Percentiles rank a stretch among this genome's conserved stretches.
Conservation (phyloP, 2,888 invertebrate species). For the Drosophila testacea region DNA sequence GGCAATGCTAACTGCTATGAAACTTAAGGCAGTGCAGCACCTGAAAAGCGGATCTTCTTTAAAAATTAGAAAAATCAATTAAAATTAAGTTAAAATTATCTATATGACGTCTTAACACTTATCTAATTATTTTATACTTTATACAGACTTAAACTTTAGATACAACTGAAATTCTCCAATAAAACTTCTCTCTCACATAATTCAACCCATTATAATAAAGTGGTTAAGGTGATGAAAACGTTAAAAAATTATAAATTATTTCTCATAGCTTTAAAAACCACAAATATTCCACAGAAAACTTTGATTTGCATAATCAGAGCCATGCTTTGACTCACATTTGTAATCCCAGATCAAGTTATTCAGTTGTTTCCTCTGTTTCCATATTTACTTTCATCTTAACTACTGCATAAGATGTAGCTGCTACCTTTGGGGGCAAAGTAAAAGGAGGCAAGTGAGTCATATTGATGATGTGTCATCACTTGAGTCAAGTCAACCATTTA, state of each 20-base stretch:
- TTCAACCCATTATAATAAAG: neutral
- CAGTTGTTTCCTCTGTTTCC: constrained; percentile 5
- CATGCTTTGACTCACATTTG: neutral
- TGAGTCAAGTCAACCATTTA: constrained; percentile 37
- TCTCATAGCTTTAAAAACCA: neutral
- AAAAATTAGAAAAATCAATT: neutral
- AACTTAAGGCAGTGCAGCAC: neutral
- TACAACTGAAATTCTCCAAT: too few species aligned
- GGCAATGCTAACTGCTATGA: constrained; percentile 4
- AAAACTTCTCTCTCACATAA: neutral
- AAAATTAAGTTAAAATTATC: too few species aligned
- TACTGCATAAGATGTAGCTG: constrained; percentile 3
- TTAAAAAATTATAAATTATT: neutral
- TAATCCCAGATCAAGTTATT: neutral
- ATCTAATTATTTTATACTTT: too few species aligned
- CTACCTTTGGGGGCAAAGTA: constrained; percentile 19
- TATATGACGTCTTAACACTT: too few species aligned
- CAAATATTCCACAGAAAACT: neutral
- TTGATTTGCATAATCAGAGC: constrained; percentile 4
- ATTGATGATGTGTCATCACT: constrained; percentile 72
- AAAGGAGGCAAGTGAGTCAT: constrained; percentile 46
- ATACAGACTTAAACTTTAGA: too few species aligned
- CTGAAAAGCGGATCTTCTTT: neutral
- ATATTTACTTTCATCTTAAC: constrained; percentile 7
- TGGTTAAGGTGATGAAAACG: neutral